phyloP scores from a whole-genome alignment of 92 coral and sea anemone genomes.

The Epizoanthus illoricatus region DNA sequence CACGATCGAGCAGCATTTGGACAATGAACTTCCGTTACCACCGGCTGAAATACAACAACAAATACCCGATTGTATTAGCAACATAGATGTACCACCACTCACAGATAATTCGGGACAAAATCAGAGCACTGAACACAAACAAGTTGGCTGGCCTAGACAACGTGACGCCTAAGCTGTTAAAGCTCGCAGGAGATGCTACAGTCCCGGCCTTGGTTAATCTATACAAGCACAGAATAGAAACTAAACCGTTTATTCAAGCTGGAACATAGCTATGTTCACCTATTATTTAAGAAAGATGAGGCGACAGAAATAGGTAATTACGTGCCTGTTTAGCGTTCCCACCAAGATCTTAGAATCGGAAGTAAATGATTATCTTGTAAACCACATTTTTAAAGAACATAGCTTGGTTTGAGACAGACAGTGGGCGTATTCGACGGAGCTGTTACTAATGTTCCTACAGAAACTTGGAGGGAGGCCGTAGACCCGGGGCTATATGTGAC shows the following conservation, averaged over 20 bases:
- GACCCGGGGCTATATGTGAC: slow-evolving; percentile 24
- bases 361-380: no score
- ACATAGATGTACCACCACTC: no score
- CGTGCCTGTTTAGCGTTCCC: slow-evolving; percentile 41
- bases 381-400: background rate
- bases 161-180: slow-evolving; percentile 46
- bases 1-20: no score
- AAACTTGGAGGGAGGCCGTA: slow-evolving; percentile 52
- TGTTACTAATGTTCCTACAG: slow-evolving; percentile 43
- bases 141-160: slow-evolving; percentile 43
- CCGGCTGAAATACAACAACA: no score
- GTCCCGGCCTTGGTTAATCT: slow-evolving; percentile 44
- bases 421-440: slow-evolving; percentile 53
- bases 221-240: slow-evolving; percentile 30
- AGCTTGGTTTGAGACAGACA: slow-evolving; percentile 35
- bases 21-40: no score
- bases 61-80: no score
- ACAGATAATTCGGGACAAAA: background rate
- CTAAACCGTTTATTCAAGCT: slow-evolving; percentile 24
- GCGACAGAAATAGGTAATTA: slow-evolving; percentile 36
- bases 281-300: slow-evolving; percentile 47
- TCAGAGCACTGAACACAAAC: slow-evolving; percentile 38
- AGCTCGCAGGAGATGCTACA: slow-evolving; percentile 49
- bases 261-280: slow-evolving; percentile 50
- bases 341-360: slow-evolving; percentile 9